phyloP scores from a whole-genome alignment of 1,140 invertebrate genomes.

The Amphibalanus amphitrite region DNA sequence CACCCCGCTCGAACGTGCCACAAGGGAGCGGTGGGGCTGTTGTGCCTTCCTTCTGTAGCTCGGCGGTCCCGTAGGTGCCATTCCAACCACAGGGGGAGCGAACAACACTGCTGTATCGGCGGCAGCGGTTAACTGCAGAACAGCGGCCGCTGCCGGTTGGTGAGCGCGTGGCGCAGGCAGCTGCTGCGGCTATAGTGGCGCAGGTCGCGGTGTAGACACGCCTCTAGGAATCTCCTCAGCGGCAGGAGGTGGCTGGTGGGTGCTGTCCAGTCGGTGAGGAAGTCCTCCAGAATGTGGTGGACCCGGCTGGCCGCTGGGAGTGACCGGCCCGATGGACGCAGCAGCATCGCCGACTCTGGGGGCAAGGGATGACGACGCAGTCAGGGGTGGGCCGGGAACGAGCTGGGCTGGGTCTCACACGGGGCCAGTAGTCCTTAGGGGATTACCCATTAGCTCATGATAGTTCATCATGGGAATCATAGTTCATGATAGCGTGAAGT shows the following conservation, averaged over 20 bases:
- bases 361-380: slow-evolving; percentile 4
- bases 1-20: no score
- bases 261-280: slow-evolving; percentile 29
- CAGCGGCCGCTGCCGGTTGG: slow-evolving; percentile 19
- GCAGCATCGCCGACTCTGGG: slow-evolving; percentile 24
- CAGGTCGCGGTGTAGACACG: slow-evolving; percentile 20
- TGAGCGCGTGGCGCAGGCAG: slow-evolving; percentile 27
- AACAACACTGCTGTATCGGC: no score
- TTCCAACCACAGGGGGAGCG: no score
- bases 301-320: slow-evolving; percentile 26
- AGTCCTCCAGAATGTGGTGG: slow-evolving; percentile 34
- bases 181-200: slow-evolving; percentile 24
- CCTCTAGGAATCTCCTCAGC: slow-evolving; percentile 28
- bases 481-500: no score
- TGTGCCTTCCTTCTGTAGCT: no score
- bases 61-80: no score
- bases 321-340: slow-evolving; percentile 12
- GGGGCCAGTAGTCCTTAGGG: no score
- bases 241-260: slow-evolving; percentile 27
- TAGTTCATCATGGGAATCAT: no score
- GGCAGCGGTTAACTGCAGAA: slow-evolving; percentile 16
- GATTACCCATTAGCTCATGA: no score
- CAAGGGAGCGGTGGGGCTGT: no score
- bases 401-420: no score
- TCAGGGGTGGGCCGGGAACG: no score